phyloP scores from a whole-genome alignment of 2,888 invertebrate species.

The Psylliodes chrysocephalus region DNA sequence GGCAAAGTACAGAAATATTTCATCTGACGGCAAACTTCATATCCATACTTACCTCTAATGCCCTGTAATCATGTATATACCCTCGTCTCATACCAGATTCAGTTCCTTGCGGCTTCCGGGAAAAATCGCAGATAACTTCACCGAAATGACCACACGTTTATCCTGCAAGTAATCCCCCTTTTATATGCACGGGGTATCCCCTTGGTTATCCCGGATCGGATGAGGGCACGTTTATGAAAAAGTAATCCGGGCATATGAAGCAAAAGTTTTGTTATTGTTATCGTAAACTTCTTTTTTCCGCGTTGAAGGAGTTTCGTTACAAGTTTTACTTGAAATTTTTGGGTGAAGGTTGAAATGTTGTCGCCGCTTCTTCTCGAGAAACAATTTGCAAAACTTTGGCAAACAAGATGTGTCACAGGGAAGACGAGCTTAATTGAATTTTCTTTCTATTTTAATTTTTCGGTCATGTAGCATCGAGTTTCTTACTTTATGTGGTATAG shows the following conservation, averaged over 20 bases:
- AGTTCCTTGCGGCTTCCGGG: slow-evolving; percentile 19
- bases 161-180: slow-evolving; percentile 40
- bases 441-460: no score
- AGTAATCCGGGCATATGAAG: slow-evolving; percentile 45
- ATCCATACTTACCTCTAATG: slow-evolving; percentile 26
- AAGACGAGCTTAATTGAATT: not conserved
- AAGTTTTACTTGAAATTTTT: slow-evolving; percentile 2
- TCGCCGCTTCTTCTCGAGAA: no score
- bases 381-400: not conserved
- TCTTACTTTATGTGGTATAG: no score
- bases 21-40: slow-evolving; percentile 8
- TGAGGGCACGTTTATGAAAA: slow-evolving; percentile 43
- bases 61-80: slow-evolving; percentile 25
- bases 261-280: slow-evolving; percentile 36
- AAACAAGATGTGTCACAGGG: not conserved
- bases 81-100: slow-evolving; percentile 20
- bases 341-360: not conserved
- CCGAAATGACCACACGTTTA: slow-evolving; percentile 48
- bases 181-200: slow-evolving; percentile 41
- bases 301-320: not conserved
- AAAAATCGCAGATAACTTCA: slow-evolving; percentile 31
- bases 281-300: slow-evolving; percentile 30
- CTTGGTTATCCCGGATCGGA: slow-evolving; percentile 37
- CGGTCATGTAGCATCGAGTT: no score
- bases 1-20: slow-evolving; percentile 8